Percentiles rank a stretch among this genome's conserved stretches.
These are phyloP conservation scores for Patella depressa DNA, from an alignment of 2,888 invertebrate species.

Conservation along the genomic window DNA sequence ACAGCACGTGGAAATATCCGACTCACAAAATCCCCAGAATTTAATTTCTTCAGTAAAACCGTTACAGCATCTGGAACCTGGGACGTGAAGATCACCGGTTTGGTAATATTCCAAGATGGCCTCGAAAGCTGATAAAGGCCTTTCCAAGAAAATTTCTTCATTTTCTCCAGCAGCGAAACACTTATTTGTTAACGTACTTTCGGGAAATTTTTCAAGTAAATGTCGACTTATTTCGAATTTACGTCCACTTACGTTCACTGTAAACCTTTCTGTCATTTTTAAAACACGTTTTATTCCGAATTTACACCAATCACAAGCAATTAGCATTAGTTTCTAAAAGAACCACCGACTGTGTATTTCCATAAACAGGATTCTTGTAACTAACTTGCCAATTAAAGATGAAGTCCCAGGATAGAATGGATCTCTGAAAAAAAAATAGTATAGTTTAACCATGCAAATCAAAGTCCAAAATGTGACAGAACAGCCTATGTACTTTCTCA, in stretches of 20 bases:
- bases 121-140: conserved; percentile 12
- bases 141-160: background rate
- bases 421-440: too few species aligned
- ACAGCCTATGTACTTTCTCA: too few species aligned
- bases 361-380: too few species aligned
- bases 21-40: background rate
- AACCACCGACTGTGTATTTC: too few species aligned
- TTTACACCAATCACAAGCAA: too few species aligned
- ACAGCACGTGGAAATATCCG: background rate
- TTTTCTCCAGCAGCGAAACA: background rate
- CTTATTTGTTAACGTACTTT: background rate
- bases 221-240: conserved; percentile 10
- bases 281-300: too few species aligned
- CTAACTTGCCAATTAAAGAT: too few species aligned
- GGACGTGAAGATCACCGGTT: conserved; percentile 14
- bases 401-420: too few species aligned
- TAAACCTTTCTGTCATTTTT: background rate
- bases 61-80: background rate
- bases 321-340: too few species aligned
- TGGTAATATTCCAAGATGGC: conserved; percentile 15
- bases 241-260: conserved; percentile 15
- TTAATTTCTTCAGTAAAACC: background rate
- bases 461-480: too few species aligned
- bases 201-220: background rate
- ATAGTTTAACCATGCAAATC: too few species aligned